A percentile compares a stretch with the other conserved stretches of the same genome.
These are phyloP conservation scores for Vanessa atalanta DNA, from an alignment of 1,140 invertebrate species.

Conservation along the genomic window DNA sequence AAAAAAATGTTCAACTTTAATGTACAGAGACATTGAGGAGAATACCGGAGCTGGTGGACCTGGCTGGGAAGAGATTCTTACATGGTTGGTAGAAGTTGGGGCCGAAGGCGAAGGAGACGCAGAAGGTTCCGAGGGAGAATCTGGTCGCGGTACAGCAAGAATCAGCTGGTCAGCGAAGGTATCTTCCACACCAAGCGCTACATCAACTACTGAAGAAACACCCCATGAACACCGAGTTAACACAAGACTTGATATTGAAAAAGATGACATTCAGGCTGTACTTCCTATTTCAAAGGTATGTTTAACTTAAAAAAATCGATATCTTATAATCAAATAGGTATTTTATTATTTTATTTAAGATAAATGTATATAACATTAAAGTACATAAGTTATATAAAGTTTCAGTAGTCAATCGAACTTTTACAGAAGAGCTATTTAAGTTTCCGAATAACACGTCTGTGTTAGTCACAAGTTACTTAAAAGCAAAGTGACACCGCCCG, in stretches of 20 bases:
- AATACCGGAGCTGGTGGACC: conserved; percentile 83
- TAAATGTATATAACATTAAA: neutral
- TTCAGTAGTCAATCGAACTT: neutral
- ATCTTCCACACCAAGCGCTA: conserved; percentile 57
- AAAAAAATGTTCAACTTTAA: neutral
- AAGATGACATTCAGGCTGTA: conserved; percentile 96
- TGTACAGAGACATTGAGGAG: conserved; percentile 60
- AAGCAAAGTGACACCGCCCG: conserved; percentile 1
- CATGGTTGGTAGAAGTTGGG: conserved; percentile 94
- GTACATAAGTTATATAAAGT: no score
- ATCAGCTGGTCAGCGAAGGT: conserved; percentile 71
- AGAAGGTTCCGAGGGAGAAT: conserved; percentile 84
- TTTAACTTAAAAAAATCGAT: neutral
- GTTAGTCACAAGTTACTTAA: neutral
- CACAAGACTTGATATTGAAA: conserved; percentile 93
- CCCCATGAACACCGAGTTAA: conserved; percentile 85
- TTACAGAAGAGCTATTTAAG: neutral
- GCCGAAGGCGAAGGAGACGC: conserved; percentile 89
- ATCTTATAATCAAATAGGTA: no score
- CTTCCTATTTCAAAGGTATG: conserved; percentile 95
- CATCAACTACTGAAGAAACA: conserved; percentile 71
- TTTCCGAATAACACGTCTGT: neutral
- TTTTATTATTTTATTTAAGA: neutral
- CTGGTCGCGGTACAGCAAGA: conserved; percentile 67
- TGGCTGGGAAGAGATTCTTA: conserved; percentile 89